Evolutionary conservation across 1,140 invertebrate species (phyloP).

Genomic region (Pseudomyrmex dendroicus): DNA sequence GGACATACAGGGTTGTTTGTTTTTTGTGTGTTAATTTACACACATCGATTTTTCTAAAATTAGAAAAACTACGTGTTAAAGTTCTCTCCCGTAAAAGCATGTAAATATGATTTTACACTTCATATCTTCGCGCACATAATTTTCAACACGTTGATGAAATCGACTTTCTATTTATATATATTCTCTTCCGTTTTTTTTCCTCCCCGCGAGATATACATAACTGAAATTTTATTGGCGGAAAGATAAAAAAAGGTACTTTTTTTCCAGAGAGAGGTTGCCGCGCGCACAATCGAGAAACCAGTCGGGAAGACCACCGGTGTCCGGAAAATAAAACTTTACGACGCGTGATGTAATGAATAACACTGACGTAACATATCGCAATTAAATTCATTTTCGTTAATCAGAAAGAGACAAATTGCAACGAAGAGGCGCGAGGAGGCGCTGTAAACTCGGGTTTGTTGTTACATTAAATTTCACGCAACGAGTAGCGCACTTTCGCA

Average conservation of each 20-base stretch:
- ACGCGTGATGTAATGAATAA: neutral
- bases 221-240: constrained; percentile 33
- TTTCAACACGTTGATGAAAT: constrained; percentile 18
- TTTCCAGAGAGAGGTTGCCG: no score
- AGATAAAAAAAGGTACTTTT: constrained; percentile 31
- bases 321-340: constrained; percentile 7
- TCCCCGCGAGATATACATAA: constrained; percentile 21
- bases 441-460: constrained; percentile 2
- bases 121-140: neutral
- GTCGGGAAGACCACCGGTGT: neutral
- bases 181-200: neutral
- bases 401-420: constrained; percentile 8
- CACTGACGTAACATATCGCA: constrained; percentile 10
- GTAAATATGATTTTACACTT: neutral
- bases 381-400: constrained; percentile 26
- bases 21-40: neutral
- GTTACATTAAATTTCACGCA: constrained; percentile 47
- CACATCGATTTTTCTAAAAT: neutral
- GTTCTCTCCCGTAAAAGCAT: neutral
- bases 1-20: neutral
- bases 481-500: constrained; percentile 32
- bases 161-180: neutral
- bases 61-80: neutral
- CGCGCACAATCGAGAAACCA: neutral
- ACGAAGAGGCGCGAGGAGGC: neutral